phyloP scores from a whole-genome alignment of 2,888 invertebrate genomes.

The Hemistola chrysoprasaria region DNA sequence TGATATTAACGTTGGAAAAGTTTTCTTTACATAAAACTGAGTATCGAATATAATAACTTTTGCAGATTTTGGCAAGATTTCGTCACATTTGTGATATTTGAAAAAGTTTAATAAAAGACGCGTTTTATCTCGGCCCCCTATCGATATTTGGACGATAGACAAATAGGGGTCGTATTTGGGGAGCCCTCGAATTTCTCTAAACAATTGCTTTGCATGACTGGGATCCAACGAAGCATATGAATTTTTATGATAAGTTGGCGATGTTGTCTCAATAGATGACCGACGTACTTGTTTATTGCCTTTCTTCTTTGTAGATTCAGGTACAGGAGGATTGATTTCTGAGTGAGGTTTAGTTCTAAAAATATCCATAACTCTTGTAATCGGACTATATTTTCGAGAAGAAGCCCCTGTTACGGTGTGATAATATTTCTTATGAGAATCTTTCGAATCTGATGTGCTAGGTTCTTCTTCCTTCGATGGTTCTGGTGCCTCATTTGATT shows the following conservation, averaged over 20 bases:
- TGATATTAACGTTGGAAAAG: constrained; percentile 74
- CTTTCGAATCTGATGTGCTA: constrained; percentile 55
- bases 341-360: constrained; percentile 68
- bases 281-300: constrained; percentile 60
- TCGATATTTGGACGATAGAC: constrained; percentile 76
- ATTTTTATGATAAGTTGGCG: constrained; percentile 76
- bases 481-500: constrained; percentile 63
- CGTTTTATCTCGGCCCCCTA: constrained; percentile 75
- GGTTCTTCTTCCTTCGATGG: constrained; percentile 58
- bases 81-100: constrained; percentile 77
- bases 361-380: constrained; percentile 76
- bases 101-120: constrained; percentile 74
- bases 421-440: constrained; percentile 75
- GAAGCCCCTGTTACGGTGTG: constrained; percentile 78
- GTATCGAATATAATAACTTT: constrained; percentile 79
- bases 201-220: constrained; percentile 71
- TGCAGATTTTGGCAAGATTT: constrained; percentile 76
- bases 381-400: constrained; percentile 74
- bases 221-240: constrained; percentile 75
- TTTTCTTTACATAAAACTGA: constrained; percentile 72
- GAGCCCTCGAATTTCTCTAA: constrained; percentile 73
- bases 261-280: constrained; percentile 73
- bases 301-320: constrained; percentile 66
- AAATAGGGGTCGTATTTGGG: constrained; percentile 77
- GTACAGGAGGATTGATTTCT: constrained; percentile 50